Evolutionary conservation across 2,113 vertebrate species (phyloP).

Genomic region (Halichoerus grypus): DNA sequence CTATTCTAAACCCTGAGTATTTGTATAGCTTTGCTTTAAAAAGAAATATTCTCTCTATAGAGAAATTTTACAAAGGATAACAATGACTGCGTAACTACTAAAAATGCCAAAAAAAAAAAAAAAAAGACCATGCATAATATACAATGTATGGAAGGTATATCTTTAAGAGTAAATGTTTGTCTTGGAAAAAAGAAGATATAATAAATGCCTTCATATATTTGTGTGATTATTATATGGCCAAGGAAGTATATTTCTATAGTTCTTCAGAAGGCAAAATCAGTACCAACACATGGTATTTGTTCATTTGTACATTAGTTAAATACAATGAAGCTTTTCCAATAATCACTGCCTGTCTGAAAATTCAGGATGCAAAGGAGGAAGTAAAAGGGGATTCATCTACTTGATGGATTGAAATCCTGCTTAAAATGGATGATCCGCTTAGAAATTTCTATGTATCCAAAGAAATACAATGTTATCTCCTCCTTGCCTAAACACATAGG

Average conservation of each 20-base stretch:
- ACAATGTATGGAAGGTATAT: not conserved
- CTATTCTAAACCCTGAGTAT: not conserved
- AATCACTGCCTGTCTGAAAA: not conserved
- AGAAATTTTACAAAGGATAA: not conserved
- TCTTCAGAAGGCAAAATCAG: not conserved
- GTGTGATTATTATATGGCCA: not conserved
- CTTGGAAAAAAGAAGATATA: not conserved
- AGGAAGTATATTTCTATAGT: not conserved
- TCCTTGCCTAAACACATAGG: not conserved
- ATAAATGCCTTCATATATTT: not conserved
- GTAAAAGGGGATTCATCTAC: not conserved
- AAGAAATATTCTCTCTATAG: not conserved
- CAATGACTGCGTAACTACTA: not conserved
- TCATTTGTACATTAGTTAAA: not conserved
- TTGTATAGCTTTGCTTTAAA: not conserved
- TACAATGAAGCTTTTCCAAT: not conserved
- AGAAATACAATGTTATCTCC: not conserved
- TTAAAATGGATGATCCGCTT: not conserved
- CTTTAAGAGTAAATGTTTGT: not conserved
- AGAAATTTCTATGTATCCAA: not conserved
- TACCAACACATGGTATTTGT: not conserved
- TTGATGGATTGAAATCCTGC: not conserved
- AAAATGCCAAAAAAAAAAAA: not conserved
- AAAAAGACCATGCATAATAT: not conserved
- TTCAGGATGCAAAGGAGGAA: not conserved